A percentile compares a stretch with the other conserved stretches of the same genome.
These are phyloP conservation scores for Rhyacichthys aspro DNA, from an alignment of 2,797 vertebrate genomes.

Conservation along the genomic window DNA sequence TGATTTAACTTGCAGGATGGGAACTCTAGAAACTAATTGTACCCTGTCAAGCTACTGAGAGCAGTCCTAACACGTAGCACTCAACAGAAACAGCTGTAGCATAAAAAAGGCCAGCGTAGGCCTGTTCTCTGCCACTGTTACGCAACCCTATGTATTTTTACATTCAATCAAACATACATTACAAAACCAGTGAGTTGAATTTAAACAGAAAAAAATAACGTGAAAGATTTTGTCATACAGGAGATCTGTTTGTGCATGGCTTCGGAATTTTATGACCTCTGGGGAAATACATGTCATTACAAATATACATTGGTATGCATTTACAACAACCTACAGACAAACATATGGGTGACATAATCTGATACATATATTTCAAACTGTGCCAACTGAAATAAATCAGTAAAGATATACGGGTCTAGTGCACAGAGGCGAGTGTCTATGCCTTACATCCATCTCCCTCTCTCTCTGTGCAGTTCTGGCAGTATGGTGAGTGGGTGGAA, in stretches of 20 bases:
- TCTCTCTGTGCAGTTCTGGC: conserved; percentile 81
- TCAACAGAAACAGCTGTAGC: conserved; percentile 18
- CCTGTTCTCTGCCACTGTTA: conserved; percentile 31
- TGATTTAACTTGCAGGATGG: conserved; percentile 60
- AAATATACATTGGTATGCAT: too few species aligned
- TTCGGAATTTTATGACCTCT: too few species aligned
- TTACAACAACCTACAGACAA: too few species aligned
- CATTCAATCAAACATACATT: neutral
- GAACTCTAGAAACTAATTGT: conserved; percentile 48
- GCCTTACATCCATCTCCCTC: conserved; percentile 16
- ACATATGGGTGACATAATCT: too few species aligned
- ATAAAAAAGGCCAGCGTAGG: conserved; percentile 50
- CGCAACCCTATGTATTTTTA: conserved; percentile 4
- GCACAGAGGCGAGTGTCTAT: conserved; percentile 15
- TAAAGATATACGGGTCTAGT: neutral
- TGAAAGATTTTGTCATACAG: too few species aligned
- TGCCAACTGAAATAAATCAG: too few species aligned
- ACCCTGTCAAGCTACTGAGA: conserved; percentile 38
- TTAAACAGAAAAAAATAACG: too few species aligned
- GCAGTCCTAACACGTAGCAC: conserved; percentile 59
- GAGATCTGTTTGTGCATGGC: too few species aligned
- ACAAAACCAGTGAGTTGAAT: too few species aligned
- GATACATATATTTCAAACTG: too few species aligned
- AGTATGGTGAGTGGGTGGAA: conserved; percentile 87
- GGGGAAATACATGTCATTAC: too few species aligned